Evolutionary conservation across 92 coral and sea anemone genomes (phyloP).

Genomic region (Umimayanthus chanpuru): DNA sequence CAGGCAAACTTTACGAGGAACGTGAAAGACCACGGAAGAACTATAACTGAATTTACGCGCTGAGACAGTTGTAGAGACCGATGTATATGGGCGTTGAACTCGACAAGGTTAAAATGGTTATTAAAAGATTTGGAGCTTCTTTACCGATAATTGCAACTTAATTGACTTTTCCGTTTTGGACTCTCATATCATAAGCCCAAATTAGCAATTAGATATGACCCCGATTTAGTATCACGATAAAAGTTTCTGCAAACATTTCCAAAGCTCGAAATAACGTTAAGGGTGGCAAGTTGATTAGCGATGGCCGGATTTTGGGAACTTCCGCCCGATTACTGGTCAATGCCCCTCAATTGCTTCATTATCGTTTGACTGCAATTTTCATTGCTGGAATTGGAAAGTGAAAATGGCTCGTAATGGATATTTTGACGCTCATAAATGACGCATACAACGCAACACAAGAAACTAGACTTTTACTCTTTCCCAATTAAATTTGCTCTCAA

Average conservation of each 20-base stretch:
- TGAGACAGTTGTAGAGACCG: not conserved
- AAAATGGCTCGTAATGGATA: not conserved
- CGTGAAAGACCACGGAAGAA: too few species aligned
- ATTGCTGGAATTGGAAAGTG: conserved; percentile 2
- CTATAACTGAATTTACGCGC: too few species aligned
- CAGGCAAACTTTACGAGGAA: too few species aligned
- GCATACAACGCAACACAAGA: not conserved
- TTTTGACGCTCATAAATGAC: not conserved
- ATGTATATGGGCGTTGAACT: not conserved
- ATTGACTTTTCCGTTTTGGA: conserved; percentile 2
- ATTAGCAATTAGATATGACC: conserved; percentile 8
- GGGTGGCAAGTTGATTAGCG: not conserved
- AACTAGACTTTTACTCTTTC: not conserved
- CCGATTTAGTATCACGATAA: not conserved
- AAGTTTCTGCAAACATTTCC: not conserved
- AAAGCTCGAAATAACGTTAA: too few species aligned
- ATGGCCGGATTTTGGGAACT: not conserved
- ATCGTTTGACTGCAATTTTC: not conserved
- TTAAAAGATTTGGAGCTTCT: not conserved
- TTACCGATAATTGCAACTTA: conserved; percentile 1
- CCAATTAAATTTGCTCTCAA: not conserved
- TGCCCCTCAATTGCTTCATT: not conserved
- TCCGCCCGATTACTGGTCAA: not conserved
- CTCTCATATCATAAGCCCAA: not conserved
- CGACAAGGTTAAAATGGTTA: not conserved